Base-by-base conservation (phyloP, 2,797 vertebrate genomes). In the Selene dorsalis region DNA sequence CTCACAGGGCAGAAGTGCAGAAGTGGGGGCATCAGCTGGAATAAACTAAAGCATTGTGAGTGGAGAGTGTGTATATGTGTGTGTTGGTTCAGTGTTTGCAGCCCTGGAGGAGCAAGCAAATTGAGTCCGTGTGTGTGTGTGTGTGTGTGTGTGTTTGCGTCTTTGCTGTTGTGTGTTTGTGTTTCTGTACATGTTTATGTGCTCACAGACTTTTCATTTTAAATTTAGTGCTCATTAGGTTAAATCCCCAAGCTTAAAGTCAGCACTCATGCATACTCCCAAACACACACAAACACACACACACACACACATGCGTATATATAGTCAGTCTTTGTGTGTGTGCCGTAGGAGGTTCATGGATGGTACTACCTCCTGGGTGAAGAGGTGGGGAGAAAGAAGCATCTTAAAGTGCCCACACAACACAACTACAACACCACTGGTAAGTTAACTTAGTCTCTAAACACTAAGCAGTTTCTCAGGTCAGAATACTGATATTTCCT, bases 341-440 rank as follows among this genome's bases (percentile, higher is more conserved):
- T 81, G 68, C 24, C 63, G 9, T 83, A 98, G 96, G 95, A 96
- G 61, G 90, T 96, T 90, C 93, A 88, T 3, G 96, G 96, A 84
- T 98, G 97, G 97, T 98, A 96, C 87, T 97, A 96, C 77, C 94
- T 98, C 38, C 95, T 98, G 0, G 95, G 91, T 16, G 94, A 96
- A 89, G 94, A 96, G 62, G 89, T 96, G 80, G 97, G 97, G 73
- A 93, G 89, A 84, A 96, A 93, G 74, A 98, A 98, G 80, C 97
- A 98, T 89, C 91, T 98, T 81, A 96, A 96, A 93, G 96, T 96
- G 80, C 94, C 96, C 38, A 77, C 70, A 35, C 88, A 91, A 64
- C 86, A 87, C 62, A 89, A 91, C 60, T 88, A 69, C 71, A 86
- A 77, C 59, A 72, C 14, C 43, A 47, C 30, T 60, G 91, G 94